These are phyloP conservation scores for Etheostoma perlongum DNA, from an alignment of 2,797 vertebrate species.

Conservation along the genomic window DNA sequence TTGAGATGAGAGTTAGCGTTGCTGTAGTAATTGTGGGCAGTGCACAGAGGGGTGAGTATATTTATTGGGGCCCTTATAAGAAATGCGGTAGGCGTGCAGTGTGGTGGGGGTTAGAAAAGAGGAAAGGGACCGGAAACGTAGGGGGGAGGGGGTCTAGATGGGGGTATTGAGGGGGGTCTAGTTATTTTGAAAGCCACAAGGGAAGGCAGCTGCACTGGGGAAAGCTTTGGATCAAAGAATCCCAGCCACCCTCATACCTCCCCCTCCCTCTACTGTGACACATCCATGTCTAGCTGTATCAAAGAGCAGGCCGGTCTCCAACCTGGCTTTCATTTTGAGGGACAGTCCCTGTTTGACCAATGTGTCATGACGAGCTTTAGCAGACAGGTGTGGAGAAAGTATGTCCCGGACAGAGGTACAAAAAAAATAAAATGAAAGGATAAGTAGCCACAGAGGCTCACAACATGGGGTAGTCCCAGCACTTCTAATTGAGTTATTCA, in stretches of 20 bases:
- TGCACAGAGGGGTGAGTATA: conserved; percentile 61
- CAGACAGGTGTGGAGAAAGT: conserved; percentile 50
- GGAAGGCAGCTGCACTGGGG: conserved; percentile 80
- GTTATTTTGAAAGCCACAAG: conserved; percentile 82
- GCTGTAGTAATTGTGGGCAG: conserved; percentile 64
- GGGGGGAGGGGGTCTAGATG: conserved; percentile 63
- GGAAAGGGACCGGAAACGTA: conserved; percentile 75
- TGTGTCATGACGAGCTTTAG: conserved; percentile 46
- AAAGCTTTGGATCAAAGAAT: conserved; percentile 81
- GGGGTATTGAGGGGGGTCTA: conserved; percentile 56
- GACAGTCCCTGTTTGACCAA: conserved; percentile 52
- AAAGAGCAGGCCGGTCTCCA: conserved; percentile 62
- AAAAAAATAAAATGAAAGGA: conserved; percentile 43
- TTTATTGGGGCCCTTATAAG: conserved; percentile 78
- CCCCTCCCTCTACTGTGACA: conserved; percentile 66
- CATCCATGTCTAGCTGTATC: conserved; percentile 62
- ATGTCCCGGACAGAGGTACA: conserved; percentile 56
- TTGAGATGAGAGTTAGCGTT: conserved; percentile 49
- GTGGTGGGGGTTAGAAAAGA: conserved; percentile 68
- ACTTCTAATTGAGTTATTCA: conserved; percentile 73
- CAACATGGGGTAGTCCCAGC: conserved; percentile 52
- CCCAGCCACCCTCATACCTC: conserved; percentile 54
- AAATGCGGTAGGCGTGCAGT: conserved; percentile 69
- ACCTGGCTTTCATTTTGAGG: conserved; percentile 72
- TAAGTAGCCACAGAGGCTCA: conserved; percentile 42